A percentile compares a stretch with the other conserved stretches of the same genome.
Conservation (phyloP, 2,888 invertebrate genomes). For the Catocala fraxini region DNA sequence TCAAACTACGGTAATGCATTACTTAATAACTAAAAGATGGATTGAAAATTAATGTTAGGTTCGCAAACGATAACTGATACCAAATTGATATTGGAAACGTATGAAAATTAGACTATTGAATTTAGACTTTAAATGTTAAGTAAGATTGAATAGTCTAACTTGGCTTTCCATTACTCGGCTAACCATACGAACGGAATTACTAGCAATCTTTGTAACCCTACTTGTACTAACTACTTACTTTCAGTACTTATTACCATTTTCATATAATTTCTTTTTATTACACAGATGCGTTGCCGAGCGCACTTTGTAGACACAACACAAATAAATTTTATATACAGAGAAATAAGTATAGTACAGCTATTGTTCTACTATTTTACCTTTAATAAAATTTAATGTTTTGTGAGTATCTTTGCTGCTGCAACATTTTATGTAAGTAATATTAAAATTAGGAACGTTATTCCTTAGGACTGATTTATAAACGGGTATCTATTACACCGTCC, state of each 20-base stretch:
- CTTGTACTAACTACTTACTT: slow-evolving; percentile 30
- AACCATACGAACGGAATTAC: slow-evolving; percentile 18
- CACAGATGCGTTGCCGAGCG: slow-evolving; percentile 9
- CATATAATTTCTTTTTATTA: slow-evolving; percentile 33
- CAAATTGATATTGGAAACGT: slow-evolving; percentile 18
- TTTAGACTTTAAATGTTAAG: not conserved
- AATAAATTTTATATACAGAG: slow-evolving; percentile 13
- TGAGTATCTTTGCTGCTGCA: slow-evolving; percentile 26
- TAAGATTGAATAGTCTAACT: slow-evolving; percentile 18
- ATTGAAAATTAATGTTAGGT: slow-evolving; percentile 3
- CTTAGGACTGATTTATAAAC: slow-evolving; percentile 13
- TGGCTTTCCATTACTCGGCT: slow-evolving; percentile 16
- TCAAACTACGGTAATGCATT: slow-evolving; percentile 29
- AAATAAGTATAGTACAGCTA: slow-evolving; percentile 16
- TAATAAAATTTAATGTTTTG: slow-evolving; percentile 28
- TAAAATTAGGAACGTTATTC: slow-evolving; percentile 41
- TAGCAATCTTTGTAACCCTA: slow-evolving; percentile 20
- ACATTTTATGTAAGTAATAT: slow-evolving; percentile 17
- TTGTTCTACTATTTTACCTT: slow-evolving; percentile 14
- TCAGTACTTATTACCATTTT: slow-evolving; percentile 23
- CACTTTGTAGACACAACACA: slow-evolving; percentile 9
- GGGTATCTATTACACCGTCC: not conserved
- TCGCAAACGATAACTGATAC: not conserved
- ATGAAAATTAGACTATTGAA: slow-evolving; percentile 11
- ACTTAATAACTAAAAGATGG: slow-evolving; percentile 22